Evolutionary conservation across 2,113 vertebrate genomes (phyloP).

Genomic region (Diphyllodes magnificus): DNA sequence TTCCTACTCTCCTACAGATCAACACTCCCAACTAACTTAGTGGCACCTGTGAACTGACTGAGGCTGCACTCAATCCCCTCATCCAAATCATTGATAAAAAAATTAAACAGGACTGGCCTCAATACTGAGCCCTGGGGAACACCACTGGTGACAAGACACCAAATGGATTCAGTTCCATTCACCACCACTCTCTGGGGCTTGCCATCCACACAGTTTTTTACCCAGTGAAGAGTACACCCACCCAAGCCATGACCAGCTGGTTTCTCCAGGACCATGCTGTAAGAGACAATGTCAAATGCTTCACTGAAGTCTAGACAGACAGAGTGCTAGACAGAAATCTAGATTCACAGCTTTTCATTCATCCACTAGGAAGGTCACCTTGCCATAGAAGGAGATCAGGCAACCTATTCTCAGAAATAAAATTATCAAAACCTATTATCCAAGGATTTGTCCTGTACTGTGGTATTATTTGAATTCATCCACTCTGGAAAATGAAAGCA

Average conservation of each 20-base stretch:
- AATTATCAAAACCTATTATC: not conserved
- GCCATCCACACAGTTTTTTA: not conserved
- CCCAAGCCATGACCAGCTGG: accelerated
- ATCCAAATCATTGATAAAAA: not conserved
- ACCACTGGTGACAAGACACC: not conserved
- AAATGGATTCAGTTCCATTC: not conserved
- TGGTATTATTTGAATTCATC: not conserved
- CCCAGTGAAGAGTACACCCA: not conserved
- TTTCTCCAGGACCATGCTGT: not conserved
- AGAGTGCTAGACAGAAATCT: not conserved
- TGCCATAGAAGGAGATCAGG: not conserved
- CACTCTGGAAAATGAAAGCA: not conserved
- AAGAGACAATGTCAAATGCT: accelerated
- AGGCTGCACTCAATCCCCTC: not conserved
- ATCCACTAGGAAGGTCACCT: not conserved
- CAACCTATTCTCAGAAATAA: not conserved
- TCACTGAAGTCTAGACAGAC: not conserved
- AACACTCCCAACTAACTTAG: not conserved
- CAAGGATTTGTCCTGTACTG: not conserved
- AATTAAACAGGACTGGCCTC: not conserved
- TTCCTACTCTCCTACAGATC: not conserved
- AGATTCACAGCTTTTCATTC: not conserved
- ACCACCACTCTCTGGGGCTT: not conserved
- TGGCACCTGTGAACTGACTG: not conserved
- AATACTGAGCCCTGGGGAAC: not conserved